Base-by-base conservation (phyloP, 2,888 invertebrate species). In the Mythimna pallens region DNA sequence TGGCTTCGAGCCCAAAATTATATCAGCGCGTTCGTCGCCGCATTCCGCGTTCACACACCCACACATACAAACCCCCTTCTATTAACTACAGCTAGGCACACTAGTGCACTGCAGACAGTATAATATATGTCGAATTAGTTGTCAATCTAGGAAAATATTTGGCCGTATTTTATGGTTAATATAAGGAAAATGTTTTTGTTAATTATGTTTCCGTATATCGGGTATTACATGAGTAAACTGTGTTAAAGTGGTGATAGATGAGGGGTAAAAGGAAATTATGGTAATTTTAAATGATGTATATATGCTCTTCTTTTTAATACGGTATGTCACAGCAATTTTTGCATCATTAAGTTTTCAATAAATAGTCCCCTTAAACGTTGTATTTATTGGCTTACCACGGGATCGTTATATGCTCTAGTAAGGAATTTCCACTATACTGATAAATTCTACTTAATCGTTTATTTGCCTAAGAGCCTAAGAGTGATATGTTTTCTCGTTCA, bases 31-130 rank as follows among this genome's bases (percentile, higher is more conserved):
- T 30, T 85, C 90, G 88, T 87, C 84, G 91, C 88, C 90, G 92
- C 94, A 94, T 95, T 94, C 93, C 93, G 92, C 91, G 91, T 88
- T 90, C 90, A 81, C 91, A 82, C 89, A 89, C 90, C 73, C 89
- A 87, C 89, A 91, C 90, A 87, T 76, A 50, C 71, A 75, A 80
- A 73, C 67, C 43, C 74, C 73, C 77, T 70, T 70, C 59, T 62
- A 71, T 62, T 57, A 61, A 76, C 64, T 54, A 59, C 65, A 71
- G 52, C 76, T 47, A 72, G 70, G 54, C 84, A 85, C 84, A 87
- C 83, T 69, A 66, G 58, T 61, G 71, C 55, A 70, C 7, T 30
- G 25, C 59, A 65, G 34, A 70, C 70, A 25, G 65, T 74, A 65
- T 52, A 47, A 80, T 58, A 25, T 74, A 78, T 62, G 65, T 65